These are phyloP conservation scores for Ptiloglossa arizonensis DNA, from an alignment of 1,140 invertebrate species.

Conservation along the genomic window DNA sequence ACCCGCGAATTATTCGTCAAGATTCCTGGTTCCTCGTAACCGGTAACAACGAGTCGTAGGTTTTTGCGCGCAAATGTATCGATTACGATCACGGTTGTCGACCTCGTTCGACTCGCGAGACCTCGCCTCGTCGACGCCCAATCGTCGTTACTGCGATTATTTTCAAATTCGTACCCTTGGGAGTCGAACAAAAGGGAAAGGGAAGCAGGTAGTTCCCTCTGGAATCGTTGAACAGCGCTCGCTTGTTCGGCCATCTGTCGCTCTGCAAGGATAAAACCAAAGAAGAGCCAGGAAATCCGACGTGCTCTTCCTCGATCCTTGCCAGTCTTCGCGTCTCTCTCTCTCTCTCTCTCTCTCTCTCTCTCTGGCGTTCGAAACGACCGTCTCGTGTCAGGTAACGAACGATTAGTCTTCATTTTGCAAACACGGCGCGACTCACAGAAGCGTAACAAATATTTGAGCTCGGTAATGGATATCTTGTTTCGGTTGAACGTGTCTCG, in stretches of 20 bases:
- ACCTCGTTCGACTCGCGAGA: background rate
- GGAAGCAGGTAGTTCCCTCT: constrained; percentile 35
- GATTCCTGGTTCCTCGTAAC: too few species aligned
- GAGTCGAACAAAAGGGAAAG: constrained; percentile 36
- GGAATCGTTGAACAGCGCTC: constrained; percentile 27
- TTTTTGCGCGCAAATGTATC: too few species aligned
- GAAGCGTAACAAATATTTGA: too few species aligned
- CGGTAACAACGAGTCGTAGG: too few species aligned
- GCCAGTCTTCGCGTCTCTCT: constrained; percentile 4
- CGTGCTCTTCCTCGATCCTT: constrained; percentile 17
- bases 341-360: too few species aligned
- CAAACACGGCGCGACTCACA: background rate
- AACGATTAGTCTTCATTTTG: background rate
- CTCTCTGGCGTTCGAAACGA: background rate
- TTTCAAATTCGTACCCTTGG: constrained; percentile 40
- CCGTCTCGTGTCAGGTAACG: background rate
- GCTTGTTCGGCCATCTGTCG: constrained; percentile 56
- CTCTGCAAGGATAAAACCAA: constrained; percentile 42
- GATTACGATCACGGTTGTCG: too few species aligned
- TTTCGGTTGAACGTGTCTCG: too few species aligned
- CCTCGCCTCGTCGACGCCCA: too few species aligned
- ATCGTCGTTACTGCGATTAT: constrained; percentile 32
- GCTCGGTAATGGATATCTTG: too few species aligned
- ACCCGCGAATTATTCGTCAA: too few species aligned
- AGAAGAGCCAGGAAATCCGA: constrained; percentile 38